Evolutionary conservation across 2,888 invertebrate species (phyloP).

Genomic region (Alentia gelatinosa): DNA sequence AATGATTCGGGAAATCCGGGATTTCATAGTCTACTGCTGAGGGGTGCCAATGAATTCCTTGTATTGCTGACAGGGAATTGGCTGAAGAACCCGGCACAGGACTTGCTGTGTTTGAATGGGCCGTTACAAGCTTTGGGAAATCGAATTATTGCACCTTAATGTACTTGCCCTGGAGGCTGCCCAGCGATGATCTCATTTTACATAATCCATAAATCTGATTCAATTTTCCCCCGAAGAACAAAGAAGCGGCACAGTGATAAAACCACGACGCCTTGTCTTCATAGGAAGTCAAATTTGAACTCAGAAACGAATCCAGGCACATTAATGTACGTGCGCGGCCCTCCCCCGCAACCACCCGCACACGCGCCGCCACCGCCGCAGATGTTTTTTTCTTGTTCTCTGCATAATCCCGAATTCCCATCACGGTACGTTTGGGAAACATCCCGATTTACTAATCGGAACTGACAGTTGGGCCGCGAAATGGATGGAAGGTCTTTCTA

Average conservation of each 20-base stretch:
- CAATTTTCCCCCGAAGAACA: constrained; percentile 19
- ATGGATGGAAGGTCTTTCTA: neutral
- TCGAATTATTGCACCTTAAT: constrained; percentile 31
- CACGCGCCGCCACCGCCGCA: neutral
- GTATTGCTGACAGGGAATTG: neutral
- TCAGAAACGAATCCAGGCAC: neutral
- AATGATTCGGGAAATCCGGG: no score
- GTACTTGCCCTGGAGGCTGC: constrained; percentile 6
- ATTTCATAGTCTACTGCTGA: no score
- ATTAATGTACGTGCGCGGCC: neutral
- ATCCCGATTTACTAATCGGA: neutral
- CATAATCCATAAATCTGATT: constrained; percentile 38
- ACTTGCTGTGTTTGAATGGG: neutral
- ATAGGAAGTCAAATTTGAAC: neutral
- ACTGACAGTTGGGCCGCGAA: neutral
- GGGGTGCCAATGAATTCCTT: no score
- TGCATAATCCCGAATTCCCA: neutral
- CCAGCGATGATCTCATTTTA: constrained; percentile 50
- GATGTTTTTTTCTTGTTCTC: neutral
- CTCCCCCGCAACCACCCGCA: neutral
- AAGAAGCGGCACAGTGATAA: neutral
- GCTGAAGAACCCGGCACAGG: neutral
- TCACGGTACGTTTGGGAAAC: neutral
- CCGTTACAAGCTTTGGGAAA: constrained; percentile 25
- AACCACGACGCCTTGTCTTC: neutral